These are phyloP conservation scores for Latrodectus geometricus DNA, from an alignment of 1,140 invertebrate genomes.

Conservation along the genomic window DNA sequence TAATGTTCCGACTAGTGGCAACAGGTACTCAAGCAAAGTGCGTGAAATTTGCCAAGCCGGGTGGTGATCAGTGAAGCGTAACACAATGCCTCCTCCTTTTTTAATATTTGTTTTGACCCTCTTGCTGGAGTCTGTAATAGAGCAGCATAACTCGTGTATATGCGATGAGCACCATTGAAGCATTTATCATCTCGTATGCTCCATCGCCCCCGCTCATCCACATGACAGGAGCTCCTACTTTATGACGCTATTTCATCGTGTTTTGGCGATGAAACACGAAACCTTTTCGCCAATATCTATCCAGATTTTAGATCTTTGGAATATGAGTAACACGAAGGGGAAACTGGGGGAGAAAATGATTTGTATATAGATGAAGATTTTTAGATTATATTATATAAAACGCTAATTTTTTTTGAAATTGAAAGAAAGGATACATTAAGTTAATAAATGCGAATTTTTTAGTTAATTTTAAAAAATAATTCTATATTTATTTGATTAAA, in stretches of 20 bases:
- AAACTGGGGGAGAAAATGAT: too few relatives aligned
- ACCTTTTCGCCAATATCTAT: background rate
- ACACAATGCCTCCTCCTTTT: constrained; percentile 3
- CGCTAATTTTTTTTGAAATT: background rate
- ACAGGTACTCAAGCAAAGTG: constrained; percentile 19
- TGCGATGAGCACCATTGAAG: constrained; percentile 18
- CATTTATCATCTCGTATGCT: constrained; percentile 23
- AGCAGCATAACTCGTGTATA: constrained; percentile 3
- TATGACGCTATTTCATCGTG: constrained; percentile 16
- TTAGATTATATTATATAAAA: background rate
- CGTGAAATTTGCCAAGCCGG: background rate
- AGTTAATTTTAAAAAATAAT: too few relatives aligned
- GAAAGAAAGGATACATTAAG: too few relatives aligned
- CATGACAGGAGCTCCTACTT: background rate
- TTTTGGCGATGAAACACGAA: constrained; percentile 3
- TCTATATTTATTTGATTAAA: too few relatives aligned
- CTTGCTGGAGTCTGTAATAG: constrained; percentile 13
- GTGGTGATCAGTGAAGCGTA: constrained; percentile 36
- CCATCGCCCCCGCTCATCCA: background rate
- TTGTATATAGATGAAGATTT: too few relatives aligned
- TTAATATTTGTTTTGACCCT: constrained; percentile 13
- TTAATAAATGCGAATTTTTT: too few relatives aligned
- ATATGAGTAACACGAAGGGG: too few relatives aligned
- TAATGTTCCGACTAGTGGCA: background rate
- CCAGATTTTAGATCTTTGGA: too few relatives aligned